Evolutionary conservation across 1,140 invertebrate species (phyloP).

Genomic region (Trichonephila clavata): DNA sequence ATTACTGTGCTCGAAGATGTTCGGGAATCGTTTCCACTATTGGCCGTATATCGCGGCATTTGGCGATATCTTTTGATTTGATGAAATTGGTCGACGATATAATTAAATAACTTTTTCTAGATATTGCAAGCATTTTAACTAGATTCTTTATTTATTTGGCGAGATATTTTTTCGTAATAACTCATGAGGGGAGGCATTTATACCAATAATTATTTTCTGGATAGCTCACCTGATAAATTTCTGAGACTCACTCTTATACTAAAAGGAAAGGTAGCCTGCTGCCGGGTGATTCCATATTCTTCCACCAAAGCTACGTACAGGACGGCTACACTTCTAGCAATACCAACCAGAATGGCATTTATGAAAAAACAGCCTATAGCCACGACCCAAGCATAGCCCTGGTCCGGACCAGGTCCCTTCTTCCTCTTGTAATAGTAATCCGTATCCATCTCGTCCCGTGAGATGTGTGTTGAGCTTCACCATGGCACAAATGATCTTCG

Average conservation of each 20-base stretch:
- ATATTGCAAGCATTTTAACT: too few relatives aligned
- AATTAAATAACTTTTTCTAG: too few relatives aligned
- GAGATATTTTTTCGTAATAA: too few relatives aligned
- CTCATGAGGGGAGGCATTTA: too few relatives aligned
- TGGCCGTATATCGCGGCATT: too few relatives aligned
- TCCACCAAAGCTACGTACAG: slow-evolving; percentile 64
- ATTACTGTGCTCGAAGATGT: too few relatives aligned
- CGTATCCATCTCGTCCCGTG: neutral
- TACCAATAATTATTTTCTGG: too few relatives aligned
- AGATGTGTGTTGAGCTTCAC: neutral
- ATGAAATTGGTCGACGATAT: too few relatives aligned
- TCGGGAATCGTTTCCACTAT: too few relatives aligned
- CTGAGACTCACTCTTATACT: slow-evolving; percentile 26
- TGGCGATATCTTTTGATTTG: too few relatives aligned
- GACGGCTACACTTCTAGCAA: slow-evolving; percentile 35
- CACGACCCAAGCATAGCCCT: slow-evolving; percentile 51
- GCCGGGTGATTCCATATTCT: slow-evolving; percentile 9
- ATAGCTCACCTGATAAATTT: slow-evolving; percentile 40
- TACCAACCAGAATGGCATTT: slow-evolving; percentile 43
- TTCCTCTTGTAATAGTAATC: neutral
- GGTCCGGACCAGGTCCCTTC: neutral
- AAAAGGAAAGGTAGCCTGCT: slow-evolving; percentile 34
- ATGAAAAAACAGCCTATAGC: slow-evolving; percentile 46
- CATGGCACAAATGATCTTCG: neutral
- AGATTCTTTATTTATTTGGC: too few relatives aligned